phyloP scores from a whole-genome alignment of 2,113 vertebrate genomes.

The Gymnogyps californianus region DNA sequence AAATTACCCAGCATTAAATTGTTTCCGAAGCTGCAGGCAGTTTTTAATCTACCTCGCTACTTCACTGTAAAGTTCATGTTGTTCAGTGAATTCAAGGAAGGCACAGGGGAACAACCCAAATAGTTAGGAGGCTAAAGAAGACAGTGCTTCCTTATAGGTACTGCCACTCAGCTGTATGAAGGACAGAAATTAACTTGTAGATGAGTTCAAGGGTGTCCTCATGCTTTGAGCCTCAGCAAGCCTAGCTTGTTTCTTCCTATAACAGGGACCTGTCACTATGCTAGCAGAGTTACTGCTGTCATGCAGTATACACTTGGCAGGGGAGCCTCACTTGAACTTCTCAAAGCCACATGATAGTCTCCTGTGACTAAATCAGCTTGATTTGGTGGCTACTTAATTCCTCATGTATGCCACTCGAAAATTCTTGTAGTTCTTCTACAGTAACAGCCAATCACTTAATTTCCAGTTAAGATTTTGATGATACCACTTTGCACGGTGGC shows the following conservation, averaged over 20 bases:
- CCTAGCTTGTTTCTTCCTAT: neutral
- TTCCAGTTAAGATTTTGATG: neutral
- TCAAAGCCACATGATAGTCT: neutral
- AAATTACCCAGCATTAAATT: neutral
- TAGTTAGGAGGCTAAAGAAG: neutral
- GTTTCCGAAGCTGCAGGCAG: neutral
- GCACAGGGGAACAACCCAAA: neutral
- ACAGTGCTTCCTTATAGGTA: neutral
- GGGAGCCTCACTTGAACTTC: neutral
- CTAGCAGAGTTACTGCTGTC: neutral
- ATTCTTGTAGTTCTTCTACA: neutral
- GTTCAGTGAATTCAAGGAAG: neutral
- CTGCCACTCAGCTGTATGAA: neutral
- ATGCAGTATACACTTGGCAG: neutral
- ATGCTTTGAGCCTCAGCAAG: neutral
- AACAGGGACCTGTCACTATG: accelerated
- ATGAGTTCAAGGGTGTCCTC: neutral
- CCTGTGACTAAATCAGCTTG: neutral
- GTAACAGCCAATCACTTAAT: neutral
- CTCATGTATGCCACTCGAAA: neutral
- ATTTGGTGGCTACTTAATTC: neutral
- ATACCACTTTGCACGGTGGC: accelerated
- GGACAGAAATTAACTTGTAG: neutral
- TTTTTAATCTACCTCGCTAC: neutral
- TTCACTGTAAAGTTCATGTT: neutral